These are phyloP conservation scores for Pardosa pseudoannulata DNA, from an alignment of 2,888 invertebrate species.

Conservation along the genomic window DNA sequence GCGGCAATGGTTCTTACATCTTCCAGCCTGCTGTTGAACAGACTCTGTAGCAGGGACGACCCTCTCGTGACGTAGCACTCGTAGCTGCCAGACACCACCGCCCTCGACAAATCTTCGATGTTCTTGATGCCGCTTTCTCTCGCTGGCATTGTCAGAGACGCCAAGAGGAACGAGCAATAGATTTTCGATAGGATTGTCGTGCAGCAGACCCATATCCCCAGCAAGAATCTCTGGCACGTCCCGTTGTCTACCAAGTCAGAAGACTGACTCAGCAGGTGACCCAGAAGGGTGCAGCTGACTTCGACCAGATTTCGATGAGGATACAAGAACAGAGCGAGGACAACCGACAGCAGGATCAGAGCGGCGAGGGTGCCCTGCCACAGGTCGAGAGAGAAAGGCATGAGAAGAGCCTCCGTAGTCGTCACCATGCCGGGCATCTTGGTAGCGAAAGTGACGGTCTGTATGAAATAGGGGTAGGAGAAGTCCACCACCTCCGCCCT, in stretches of 20 bases:
- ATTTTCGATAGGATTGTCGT: slow-evolving; percentile 19
- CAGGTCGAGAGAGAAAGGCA: slow-evolving; percentile 25
- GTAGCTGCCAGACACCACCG: slow-evolving; percentile 8
- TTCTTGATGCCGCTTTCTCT: background rate
- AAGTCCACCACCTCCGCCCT: slow-evolving; percentile 81
- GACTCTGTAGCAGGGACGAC: background rate
- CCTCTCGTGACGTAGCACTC: slow-evolving; percentile 28
- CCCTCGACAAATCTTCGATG: slow-evolving; percentile 18
- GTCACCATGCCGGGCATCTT: slow-evolving; percentile 18
- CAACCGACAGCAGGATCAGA: background rate
- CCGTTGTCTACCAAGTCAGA: background rate
- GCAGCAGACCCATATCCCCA: background rate
- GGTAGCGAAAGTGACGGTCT: slow-evolving; percentile 36
- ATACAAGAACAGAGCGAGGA: background rate
- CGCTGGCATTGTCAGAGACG: slow-evolving; percentile 36
- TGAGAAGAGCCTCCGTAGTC: slow-evolving; percentile 11
- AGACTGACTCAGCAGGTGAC: slow-evolving; percentile 25
- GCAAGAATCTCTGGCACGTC: slow-evolving; percentile 1
- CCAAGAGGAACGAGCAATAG: slow-evolving; percentile 33
- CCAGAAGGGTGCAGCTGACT: background rate
- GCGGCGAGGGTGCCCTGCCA: slow-evolving; percentile 3
- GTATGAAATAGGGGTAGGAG: slow-evolving; percentile 76
- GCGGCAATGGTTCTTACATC: background rate
- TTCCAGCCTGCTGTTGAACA: background rate
- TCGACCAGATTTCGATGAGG: background rate